Evolutionary conservation across 37 sponge, comb jelly and placozoan species (phyloP).

Genomic region (Aphrocallistes beatrix): DNA sequence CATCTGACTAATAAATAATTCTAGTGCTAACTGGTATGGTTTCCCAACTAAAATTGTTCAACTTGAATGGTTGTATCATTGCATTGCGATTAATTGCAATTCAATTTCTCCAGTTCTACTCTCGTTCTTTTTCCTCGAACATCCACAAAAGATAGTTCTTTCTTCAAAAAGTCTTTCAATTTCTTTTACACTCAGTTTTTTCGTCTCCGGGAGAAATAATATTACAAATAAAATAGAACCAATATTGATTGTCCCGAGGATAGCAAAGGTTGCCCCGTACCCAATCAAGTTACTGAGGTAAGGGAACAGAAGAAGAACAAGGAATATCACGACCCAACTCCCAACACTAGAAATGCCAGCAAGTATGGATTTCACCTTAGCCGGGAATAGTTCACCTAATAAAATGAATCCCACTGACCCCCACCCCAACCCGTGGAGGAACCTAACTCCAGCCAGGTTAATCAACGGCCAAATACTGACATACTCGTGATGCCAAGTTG

Average conservation of each 20-base stretch:
- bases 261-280: not conserved
- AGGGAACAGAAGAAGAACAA: not conserved
- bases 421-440: constrained; percentile 12
- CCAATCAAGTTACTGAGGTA: not conserved
- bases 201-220: constrained; percentile 74
- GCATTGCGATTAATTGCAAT: not conserved
- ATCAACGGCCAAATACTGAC: not conserved
- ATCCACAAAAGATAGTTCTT: not conserved
- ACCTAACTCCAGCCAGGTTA: not conserved
- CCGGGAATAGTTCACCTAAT: not conserved
- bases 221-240: constrained; percentile 45
- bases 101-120: not conserved
- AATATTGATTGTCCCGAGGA: constrained; percentile 15
- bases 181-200: constrained; percentile 63
- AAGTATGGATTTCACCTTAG: not conserved
- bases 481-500: not conserved
- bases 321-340: not conserved
- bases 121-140: not conserved
- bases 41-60: not conserved
- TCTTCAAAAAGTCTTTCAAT: constrained; percentile 53
- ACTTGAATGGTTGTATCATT: not conserved
- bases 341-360: not conserved
- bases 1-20: not conserved
- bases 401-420: constrained; percentile 3
- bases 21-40: not conserved